Evolutionary conservation across 2,113 vertebrate species (phyloP).

Genomic region (Sylvia atricapilla): DNA sequence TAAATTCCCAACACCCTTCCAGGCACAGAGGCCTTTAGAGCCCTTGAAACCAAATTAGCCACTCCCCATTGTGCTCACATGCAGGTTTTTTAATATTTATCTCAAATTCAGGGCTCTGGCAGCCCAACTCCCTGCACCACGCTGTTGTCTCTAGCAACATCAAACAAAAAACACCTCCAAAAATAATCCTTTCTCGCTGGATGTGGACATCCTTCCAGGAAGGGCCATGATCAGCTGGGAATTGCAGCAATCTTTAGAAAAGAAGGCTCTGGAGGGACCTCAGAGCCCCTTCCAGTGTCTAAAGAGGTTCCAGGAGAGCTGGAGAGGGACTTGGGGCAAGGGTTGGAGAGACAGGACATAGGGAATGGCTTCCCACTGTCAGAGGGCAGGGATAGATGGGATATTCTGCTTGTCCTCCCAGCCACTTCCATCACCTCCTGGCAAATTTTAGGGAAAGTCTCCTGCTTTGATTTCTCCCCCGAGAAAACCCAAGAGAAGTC

Average conservation of each 20-base stretch:
- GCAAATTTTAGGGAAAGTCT: background rate
- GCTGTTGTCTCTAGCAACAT: background rate
- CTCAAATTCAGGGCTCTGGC: background rate
- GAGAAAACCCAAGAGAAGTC: background rate
- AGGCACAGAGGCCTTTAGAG: background rate
- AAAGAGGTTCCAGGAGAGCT: background rate
- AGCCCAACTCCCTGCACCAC: background rate
- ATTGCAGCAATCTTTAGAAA: background rate
- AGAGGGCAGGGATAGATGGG: background rate
- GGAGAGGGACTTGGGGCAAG: background rate
- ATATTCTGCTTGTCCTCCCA: background rate
- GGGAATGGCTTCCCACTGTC: background rate
- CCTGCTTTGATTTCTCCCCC: background rate
- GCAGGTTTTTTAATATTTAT: background rate
- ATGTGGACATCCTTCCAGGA: background rate
- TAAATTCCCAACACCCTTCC: background rate
- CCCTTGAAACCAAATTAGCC: background rate
- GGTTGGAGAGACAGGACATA: background rate
- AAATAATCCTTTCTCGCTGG: background rate
- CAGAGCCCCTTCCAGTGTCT: fast-evolving
- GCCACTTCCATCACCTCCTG: background rate
- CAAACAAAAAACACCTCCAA: background rate
- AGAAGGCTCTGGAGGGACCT: background rate
- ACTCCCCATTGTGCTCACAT: background rate
- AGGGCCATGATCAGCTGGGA: background rate